Conservation (phyloP, 2,797 vertebrate species). For the Morus bassanus region DNA sequence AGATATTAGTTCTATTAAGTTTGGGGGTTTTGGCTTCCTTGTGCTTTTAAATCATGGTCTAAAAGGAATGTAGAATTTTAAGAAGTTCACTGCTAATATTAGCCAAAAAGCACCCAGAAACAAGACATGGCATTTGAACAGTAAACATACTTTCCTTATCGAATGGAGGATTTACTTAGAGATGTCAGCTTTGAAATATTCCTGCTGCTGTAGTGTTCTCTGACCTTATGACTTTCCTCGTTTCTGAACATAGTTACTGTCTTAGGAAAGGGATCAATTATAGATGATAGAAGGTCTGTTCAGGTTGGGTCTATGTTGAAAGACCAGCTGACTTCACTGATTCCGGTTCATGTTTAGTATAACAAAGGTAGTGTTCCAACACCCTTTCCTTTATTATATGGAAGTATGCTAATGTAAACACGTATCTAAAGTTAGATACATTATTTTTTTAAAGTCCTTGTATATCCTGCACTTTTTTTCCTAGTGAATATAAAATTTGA, state of each 20-base stretch:
- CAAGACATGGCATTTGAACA: neutral
- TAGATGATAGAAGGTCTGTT: neutral
- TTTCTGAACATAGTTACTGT: neutral
- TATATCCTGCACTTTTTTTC: neutral
- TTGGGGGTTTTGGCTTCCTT: neutral
- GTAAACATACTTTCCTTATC: neutral
- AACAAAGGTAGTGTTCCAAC: neutral
- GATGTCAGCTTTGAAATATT: neutral
- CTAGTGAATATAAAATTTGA: neutral
- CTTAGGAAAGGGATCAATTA: neutral
- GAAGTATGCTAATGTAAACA: neutral
- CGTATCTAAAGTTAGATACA: neutral
- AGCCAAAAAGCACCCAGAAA: neutral
- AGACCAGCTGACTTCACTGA: neutral
- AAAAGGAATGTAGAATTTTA: neutral
- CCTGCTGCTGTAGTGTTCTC: neutral
- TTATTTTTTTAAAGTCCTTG: neutral
- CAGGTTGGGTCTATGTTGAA: neutral
- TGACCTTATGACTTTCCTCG: neutral
- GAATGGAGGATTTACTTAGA: neutral
- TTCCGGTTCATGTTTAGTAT: neutral
- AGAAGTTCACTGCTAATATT: neutral
- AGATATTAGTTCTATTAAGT: neutral
- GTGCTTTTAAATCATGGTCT: neutral
- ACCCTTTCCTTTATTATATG: neutral